These are phyloP conservation scores for Leucoma salicis DNA, from an alignment of 2,888 invertebrate genomes.

Conservation along the genomic window DNA sequence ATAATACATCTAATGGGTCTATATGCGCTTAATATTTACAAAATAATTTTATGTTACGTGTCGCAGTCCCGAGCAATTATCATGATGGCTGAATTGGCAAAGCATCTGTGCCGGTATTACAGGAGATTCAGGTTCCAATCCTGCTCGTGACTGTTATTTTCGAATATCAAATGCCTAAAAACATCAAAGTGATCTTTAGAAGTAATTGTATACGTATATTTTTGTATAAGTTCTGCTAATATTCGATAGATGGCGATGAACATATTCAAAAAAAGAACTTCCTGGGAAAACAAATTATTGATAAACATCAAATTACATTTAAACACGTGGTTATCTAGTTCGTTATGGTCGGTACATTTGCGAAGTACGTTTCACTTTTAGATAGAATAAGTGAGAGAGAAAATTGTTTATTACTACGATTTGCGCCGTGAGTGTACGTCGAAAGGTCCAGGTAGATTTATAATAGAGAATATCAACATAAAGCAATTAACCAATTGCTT, in stretches of 20 bases:
- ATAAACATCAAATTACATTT: conserved; percentile 15
- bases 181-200: too few species aligned
- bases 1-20: too few species aligned
- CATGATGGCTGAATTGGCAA: too few species aligned
- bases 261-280: neutral
- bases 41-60: too few species aligned
- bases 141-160: too few species aligned
- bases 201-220: too few species aligned
- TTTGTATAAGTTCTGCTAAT: too few species aligned
- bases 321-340: conserved; percentile 9
- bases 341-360: conserved; percentile 18
- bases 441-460: conserved; percentile 7
- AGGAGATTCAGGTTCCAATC: too few species aligned
- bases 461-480: conserved; percentile 55
- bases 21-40: too few species aligned
- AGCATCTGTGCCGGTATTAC: too few species aligned
- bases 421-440: conserved; percentile 8
- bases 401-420: conserved; percentile 1
- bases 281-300: conserved; percentile 1
- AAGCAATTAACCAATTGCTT: conserved; percentile 58
- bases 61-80: too few species aligned
- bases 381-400: conserved; percentile 1
- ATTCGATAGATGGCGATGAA: neutral
- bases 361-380: conserved; percentile 20
- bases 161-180: too few species aligned